Evolutionary conservation across 2,113 vertebrate genomes (phyloP).

Genomic region (Cnemophilus loriae): DNA sequence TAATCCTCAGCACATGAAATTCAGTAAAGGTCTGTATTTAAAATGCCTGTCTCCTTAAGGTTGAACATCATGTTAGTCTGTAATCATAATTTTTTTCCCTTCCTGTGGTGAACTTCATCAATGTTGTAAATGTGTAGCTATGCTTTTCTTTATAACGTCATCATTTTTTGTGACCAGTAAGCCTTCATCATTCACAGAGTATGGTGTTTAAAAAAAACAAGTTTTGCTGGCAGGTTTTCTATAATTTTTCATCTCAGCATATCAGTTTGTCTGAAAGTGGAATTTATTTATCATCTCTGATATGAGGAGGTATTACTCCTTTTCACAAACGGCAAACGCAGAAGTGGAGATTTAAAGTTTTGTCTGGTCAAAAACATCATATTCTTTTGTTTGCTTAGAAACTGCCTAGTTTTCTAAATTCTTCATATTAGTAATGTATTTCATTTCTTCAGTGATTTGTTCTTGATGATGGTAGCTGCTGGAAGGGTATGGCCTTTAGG

Average conservation of each 20-base stretch:
- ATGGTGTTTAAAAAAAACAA: background rate
- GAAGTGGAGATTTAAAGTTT: background rate
- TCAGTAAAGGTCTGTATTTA: background rate
- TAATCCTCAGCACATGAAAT: background rate
- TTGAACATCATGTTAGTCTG: background rate
- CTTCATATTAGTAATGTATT: background rate
- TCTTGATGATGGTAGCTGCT: background rate
- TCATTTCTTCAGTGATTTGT: background rate
- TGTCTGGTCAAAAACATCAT: background rate
- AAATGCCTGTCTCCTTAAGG: background rate
- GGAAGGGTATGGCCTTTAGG: background rate
- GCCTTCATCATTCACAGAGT: background rate
- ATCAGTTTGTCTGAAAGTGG: background rate
- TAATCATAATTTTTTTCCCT: background rate
- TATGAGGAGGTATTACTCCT: background rate
- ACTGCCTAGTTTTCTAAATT: background rate
- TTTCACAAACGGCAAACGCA: background rate
- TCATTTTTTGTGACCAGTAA: background rate
- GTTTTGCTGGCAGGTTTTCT: background rate
- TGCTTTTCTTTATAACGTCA: background rate
- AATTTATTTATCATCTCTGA: background rate
- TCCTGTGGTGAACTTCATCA: background rate
- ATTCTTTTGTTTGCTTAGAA: background rate
- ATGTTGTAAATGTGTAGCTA: background rate
- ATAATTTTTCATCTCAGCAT: background rate